Conservation (phyloP, 1,140 invertebrate genomes). For the Macrostomum lignano region DNA sequence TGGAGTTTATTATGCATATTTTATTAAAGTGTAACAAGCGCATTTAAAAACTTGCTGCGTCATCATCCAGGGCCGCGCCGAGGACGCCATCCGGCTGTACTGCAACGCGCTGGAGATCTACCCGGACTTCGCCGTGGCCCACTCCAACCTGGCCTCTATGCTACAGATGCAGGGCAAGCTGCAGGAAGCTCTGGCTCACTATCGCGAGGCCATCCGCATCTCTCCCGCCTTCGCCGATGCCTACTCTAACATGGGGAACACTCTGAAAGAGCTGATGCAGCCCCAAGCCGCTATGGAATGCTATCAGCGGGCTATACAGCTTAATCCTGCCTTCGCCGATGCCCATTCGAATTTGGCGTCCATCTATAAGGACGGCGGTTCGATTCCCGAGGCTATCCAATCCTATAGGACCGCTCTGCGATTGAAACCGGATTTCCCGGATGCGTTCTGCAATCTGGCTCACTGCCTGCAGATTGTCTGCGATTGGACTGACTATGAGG, state of each 20-base stretch:
- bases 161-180: slow-evolving; percentile 83
- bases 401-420: slow-evolving; percentile 79
- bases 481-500: slow-evolving; percentile 87
- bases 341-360: slow-evolving; percentile 92
- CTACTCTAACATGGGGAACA: slow-evolving; percentile 97
- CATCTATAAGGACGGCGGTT: slow-evolving; percentile 88
- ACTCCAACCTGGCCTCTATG: slow-evolving; percentile 87
- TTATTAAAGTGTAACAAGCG: too few species aligned
- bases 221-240: slow-evolving; percentile 81
- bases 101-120: slow-evolving; percentile 60
- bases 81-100: slow-evolving; percentile 78
- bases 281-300: slow-evolving; percentile 74
- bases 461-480: slow-evolving; percentile 79
- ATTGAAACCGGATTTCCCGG: slow-evolving; percentile 88
- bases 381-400: slow-evolving; percentile 83
- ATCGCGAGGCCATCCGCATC: slow-evolving; percentile 80
- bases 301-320: slow-evolving; percentile 84
- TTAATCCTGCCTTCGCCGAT: slow-evolving; percentile 89
- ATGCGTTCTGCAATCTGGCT: slow-evolving; percentile 92
- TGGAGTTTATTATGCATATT: too few species aligned
- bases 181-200: slow-evolving; percentile 83
- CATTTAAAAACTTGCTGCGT: too few species aligned
- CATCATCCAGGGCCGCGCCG: slow-evolving; percentile 75
- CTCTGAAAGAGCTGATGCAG: slow-evolving; percentile 92
- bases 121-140: slow-evolving; percentile 93